Evolutionary conservation across 2,888 invertebrate genomes (phyloP).

Genomic region (Loripinus fragilis): DNA sequence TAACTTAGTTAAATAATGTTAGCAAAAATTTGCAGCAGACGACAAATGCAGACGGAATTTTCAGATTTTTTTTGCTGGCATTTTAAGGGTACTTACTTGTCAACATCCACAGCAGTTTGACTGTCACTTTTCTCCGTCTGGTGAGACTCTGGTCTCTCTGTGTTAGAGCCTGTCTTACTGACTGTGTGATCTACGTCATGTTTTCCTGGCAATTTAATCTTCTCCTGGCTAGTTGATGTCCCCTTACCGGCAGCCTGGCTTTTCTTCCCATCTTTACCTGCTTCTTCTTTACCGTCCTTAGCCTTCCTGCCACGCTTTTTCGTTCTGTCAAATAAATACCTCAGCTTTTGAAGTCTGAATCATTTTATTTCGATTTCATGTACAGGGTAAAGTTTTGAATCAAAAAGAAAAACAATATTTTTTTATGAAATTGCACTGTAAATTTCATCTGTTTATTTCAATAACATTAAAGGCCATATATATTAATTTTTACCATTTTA

Average conservation of each 20-base stretch:
- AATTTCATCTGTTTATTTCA: no score
- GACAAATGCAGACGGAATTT: no score
- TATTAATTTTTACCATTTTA: no score
- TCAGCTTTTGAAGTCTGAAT: no score
- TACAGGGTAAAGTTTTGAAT: no score
- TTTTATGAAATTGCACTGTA: no score
- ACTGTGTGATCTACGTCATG: slow-evolving; percentile 73
- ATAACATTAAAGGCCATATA: no score
- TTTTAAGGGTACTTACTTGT: slow-evolving; percentile 68
- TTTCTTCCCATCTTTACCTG: slow-evolving; percentile 76
- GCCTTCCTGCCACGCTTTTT: slow-evolving; percentile 4
- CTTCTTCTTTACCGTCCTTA: slow-evolving; percentile 42
- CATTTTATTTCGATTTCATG: no score
- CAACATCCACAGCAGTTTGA: slow-evolving; percentile 63
- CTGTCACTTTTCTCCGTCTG: slow-evolving; percentile 79
- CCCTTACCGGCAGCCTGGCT: slow-evolving; percentile 70
- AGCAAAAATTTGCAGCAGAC: no score
- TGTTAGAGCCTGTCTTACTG: slow-evolving; percentile 70
- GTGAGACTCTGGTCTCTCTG: slow-evolving; percentile 82
- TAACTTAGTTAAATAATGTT: not conserved
- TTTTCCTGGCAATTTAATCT: slow-evolving; percentile 68
- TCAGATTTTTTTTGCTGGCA: no score
- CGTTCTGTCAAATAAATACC: not conserved
- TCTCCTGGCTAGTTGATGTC: slow-evolving; percentile 65
- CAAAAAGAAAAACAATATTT: no score